These are phyloP conservation scores for Dufourea novaeangliae DNA, from an alignment of 1,140 invertebrate species.

Conservation along the genomic window DNA sequence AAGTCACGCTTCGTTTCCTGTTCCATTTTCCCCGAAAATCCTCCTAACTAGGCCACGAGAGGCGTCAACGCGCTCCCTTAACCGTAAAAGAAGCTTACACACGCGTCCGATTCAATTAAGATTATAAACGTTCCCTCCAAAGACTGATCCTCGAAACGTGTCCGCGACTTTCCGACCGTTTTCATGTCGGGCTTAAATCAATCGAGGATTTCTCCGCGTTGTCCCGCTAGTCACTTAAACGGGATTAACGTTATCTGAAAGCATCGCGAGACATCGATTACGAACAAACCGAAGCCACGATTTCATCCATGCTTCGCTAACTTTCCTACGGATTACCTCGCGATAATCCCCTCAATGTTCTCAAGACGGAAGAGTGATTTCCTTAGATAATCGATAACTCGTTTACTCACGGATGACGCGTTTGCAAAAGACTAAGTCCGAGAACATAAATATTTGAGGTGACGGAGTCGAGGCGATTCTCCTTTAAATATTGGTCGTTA, in stretches of 20 bases:
- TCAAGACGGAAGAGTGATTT: not conserved
- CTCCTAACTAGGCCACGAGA: not conserved
- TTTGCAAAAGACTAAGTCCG: too few species aligned
- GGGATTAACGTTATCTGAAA: constrained; percentile 10
- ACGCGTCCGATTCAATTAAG: constrained; percentile 24
- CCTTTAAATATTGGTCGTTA: not conserved
- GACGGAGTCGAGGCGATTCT: not conserved
- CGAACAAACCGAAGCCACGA: not conserved
- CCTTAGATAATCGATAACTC: not conserved
- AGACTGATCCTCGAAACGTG: not conserved
- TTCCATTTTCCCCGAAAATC: too few species aligned
- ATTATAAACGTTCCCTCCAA: not conserved
- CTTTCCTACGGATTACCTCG: not conserved
- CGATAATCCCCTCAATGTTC: not conserved
- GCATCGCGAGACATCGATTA: not conserved
- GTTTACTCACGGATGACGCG: not conserved
- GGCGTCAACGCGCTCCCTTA: not conserved
- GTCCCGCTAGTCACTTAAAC: not conserved
- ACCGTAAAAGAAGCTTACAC: not conserved
- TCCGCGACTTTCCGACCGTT: not conserved
- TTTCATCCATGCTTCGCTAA: not conserved
- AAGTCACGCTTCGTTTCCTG: too few species aligned
- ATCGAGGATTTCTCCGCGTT: not conserved
- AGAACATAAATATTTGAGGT: not conserved
- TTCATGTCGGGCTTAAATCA: not conserved